These are phyloP conservation scores for Ectemnius continuus DNA, from an alignment of 2,888 invertebrate genomes.

Conservation along the genomic window DNA sequence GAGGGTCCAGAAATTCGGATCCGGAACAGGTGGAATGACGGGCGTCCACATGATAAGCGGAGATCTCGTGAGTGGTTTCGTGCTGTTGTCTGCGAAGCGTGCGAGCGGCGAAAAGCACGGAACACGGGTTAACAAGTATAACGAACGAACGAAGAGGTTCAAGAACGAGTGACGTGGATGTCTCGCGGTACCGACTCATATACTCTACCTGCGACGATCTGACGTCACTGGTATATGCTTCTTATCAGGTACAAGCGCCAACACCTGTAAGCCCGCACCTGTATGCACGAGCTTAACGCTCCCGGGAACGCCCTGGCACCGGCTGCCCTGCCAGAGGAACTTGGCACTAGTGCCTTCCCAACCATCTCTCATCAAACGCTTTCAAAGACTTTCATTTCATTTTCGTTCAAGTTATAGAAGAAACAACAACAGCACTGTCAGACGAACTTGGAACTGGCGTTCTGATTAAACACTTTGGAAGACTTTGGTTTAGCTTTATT, in stretches of 20 bases:
- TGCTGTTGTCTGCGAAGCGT: conserved; percentile 1
- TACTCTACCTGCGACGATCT: conserved; percentile 72
- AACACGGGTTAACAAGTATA: conserved; percentile 41
- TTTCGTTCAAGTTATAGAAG: too few species aligned
- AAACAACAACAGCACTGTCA: too few species aligned
- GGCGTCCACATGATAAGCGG: neutral
- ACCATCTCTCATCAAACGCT: too few species aligned
- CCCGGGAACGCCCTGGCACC: conserved; percentile 51
- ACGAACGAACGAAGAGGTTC: conserved; percentile 67
- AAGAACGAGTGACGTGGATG: conserved; percentile 76
- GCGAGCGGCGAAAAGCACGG: conserved; percentile 24
- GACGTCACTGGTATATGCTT: conserved; percentile 73
- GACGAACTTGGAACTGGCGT: too few species aligned
- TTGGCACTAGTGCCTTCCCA: neutral
- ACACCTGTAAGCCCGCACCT: conserved; percentile 64
- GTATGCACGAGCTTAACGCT: conserved; percentile 52
- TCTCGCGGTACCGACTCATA: conserved; percentile 73
- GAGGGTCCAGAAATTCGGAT: neutral
- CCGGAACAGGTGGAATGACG: neutral
- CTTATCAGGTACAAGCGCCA: conserved; percentile 72
- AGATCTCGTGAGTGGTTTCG: neutral
- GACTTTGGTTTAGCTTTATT: too few species aligned
- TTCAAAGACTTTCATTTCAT: too few species aligned
- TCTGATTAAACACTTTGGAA: too few species aligned
- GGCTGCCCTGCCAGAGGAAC: conserved; percentile 24